Evolutionary conservation across 2,888 invertebrate species (phyloP), one percentile per base, ranked within the genome.

Genomic region (Ormyrus labotus): DNA sequence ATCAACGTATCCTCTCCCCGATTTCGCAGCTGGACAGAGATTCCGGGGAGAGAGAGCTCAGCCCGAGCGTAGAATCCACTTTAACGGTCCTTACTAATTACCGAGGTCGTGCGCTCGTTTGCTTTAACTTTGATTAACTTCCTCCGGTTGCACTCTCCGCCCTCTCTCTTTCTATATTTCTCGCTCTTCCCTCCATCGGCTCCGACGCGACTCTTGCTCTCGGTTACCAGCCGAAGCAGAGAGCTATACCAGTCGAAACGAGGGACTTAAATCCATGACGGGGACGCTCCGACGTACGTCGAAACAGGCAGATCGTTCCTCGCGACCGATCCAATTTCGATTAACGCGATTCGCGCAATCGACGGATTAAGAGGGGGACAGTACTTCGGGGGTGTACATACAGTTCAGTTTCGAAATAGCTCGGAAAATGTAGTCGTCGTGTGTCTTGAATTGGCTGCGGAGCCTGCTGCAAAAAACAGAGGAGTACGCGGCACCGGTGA

Each of bases 41-140:
- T 55, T 70, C 70, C 64, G 13, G 13, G 13, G 13, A 13, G 13
- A 13, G 13, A 71, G 65, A 65, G 69, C 77, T 77, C 58, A 65
- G 50, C 67, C 55, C 68, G 68, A 73, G 78, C 61, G 63, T 13
- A 57, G 68, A 85, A 85, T 86, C 83, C 83, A 85, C 85, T 85
- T 85, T 86, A 87, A 87, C 86, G 86, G 86, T 86, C 84, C 84
- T 85, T 84, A 83, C 86, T 88, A 88, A 89, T 88, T 88, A 88
- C 85, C 64, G 65, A 65, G 80, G 71, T 84, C 86, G 83, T 86
- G 83, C 84, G 83, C 85, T 85, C 86, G 85, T 88, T 87, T 85
- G 86, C 86, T 87, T 87, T 85, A 86, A 87, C 87, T 87, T 86
- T 86, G 88, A 88, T 88, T 88, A 88, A 87, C 85, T 86, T 84